Base-by-base conservation (phyloP, 2,888 invertebrate genomes). In the Thera obeliscata region DNA sequence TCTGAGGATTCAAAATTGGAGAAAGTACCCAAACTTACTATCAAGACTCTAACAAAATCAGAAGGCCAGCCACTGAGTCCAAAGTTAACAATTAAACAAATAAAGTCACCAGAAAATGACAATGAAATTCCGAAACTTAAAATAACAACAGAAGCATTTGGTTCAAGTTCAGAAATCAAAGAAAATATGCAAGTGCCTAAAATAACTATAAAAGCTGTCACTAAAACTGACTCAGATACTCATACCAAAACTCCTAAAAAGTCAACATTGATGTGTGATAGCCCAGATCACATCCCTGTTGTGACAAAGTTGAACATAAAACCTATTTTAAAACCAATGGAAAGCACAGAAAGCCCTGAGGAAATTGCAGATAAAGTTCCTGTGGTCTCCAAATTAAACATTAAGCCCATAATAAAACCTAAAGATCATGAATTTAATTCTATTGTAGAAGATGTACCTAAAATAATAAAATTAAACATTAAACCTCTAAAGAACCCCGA, bases 201-300 rank as follows among this genome's bases (percentile, higher is more conserved):
- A 88, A 88, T 95, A 66, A 95, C 95, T 63, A 95, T 95, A 52
- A 95, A 95, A 84, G 90, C 94, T 72, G 82, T 93, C 41, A 78
- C 84, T 69, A 90, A 88, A 78, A 73, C 77, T 62, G 89, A 89
- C 74, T 61, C 71, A 71, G 89, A 88, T 69, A 67, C 76, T 69
- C 67, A 71, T 70, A 66, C 73, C 55, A 87, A 87, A 75, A 78
- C 82, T 73, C 78, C 81, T 43, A 87, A 84, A 76, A 88, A 87
- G 70, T 77, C 82, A 56, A 67, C 74, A 69, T 64, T 72, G 65
- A 73, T 79, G 57, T 81, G 76, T 81, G 89, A 90, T 70, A 86
- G 81, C 56, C 73, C 83, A 67, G 93, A 92, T 74, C 81, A 88
- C 76, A 88, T 91, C 73, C 91, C 90, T 76, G 80, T 87, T 73